Evolutionary conservation across 2,888 invertebrate species (phyloP).

Genomic region (Troides oblongomaculatus): DNA sequence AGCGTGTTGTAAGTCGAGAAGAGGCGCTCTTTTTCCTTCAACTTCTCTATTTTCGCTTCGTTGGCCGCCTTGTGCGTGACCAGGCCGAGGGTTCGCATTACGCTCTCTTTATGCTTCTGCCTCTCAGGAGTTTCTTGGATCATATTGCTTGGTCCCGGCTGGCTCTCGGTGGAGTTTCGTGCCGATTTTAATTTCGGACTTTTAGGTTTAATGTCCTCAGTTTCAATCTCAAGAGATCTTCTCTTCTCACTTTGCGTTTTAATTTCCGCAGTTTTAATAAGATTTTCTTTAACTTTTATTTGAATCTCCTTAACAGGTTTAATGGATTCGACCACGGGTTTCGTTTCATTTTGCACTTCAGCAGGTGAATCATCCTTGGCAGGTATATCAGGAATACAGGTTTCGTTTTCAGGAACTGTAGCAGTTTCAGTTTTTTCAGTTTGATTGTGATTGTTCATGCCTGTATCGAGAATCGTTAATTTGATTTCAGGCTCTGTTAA

Average conservation of each 20-base stretch:
- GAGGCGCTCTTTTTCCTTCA: slow-evolving; percentile 73
- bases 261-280: slow-evolving; percentile 31
- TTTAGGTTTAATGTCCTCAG: slow-evolving; percentile 40
- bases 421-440: slow-evolving; percentile 30
- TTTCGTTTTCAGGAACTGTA: slow-evolving; percentile 29
- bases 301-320: slow-evolving; percentile 31
- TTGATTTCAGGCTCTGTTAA: slow-evolving; percentile 27
- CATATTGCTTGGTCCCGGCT: slow-evolving; percentile 63
- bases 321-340: slow-evolving; percentile 26
- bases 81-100: slow-evolving; percentile 86
- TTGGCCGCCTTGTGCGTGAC: slow-evolving; percentile 87
- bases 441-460: slow-evolving; percentile 33
- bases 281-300: slow-evolving; percentile 24
- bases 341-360: slow-evolving; percentile 4
- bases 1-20: slow-evolving; percentile 47
- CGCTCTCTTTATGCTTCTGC: slow-evolving; percentile 85
- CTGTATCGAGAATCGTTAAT: slow-evolving; percentile 12
- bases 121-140: slow-evolving; percentile 81
- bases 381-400: slow-evolving; percentile 21
- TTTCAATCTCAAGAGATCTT: slow-evolving; percentile 35
- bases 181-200: slow-evolving; percentile 52
- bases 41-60: slow-evolving; percentile 81
- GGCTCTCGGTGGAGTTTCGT: slow-evolving; percentile 54
- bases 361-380: slow-evolving; percentile 9
- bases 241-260: slow-evolving; percentile 24